Conservation (phyloP, 2,888 invertebrate genomes). For the Meiosimyza decipiens region DNA sequence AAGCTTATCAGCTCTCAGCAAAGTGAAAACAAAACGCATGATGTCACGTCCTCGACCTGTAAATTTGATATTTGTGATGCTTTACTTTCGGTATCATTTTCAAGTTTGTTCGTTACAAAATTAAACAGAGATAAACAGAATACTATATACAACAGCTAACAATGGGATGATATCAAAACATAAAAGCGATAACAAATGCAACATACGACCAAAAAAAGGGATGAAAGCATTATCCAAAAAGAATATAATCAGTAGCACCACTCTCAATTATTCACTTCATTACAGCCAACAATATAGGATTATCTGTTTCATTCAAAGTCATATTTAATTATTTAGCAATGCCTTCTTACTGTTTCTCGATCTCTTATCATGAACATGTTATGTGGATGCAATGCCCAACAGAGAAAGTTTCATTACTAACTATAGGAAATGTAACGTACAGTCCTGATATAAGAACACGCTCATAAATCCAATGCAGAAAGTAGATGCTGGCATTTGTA, state of each 20-base stretch:
- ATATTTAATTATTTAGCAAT: neutral
- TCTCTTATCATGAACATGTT: conserved; percentile 67
- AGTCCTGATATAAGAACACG: conserved; percentile 74
- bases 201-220: too few species aligned
- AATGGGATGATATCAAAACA: too few species aligned
- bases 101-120: too few species aligned
- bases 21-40: conserved; percentile 4
- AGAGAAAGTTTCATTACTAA: conserved; percentile 74
- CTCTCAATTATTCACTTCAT: too few species aligned
- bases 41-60: neutral
- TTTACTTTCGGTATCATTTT: neutral
- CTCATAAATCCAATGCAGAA: conserved; percentile 77
- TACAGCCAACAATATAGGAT: too few species aligned
- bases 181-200: too few species aligned
- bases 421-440: conserved; percentile 74
- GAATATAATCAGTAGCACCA: too few species aligned
- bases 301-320: too few species aligned
- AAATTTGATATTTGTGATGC: neutral
- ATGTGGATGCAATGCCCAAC: conserved; percentile 76
- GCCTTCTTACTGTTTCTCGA: conserved; percentile 1
- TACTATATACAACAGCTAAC: too few species aligned
- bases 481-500: conserved; percentile 80
- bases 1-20: conserved; percentile 8
- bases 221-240: too few species aligned
- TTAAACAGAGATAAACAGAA: too few species aligned